Percentiles rank a stretch among this genome's conserved stretches.
These are phyloP conservation scores for Fringilla coelebs DNA, from an alignment of 2,797 vertebrate genomes.

Conservation along the genomic window DNA sequence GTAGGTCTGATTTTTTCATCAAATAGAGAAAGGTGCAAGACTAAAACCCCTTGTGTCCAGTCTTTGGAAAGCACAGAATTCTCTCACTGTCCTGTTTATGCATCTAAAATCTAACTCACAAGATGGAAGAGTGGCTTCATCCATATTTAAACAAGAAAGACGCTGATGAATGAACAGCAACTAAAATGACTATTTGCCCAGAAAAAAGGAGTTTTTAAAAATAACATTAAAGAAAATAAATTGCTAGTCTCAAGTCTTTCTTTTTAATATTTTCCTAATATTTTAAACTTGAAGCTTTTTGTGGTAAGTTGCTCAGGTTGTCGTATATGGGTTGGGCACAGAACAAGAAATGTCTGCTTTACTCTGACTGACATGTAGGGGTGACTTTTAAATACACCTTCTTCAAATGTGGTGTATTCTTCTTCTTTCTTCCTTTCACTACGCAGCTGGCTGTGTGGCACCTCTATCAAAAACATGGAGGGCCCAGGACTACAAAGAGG, in stretches of 20 bases:
- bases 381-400: neutral
- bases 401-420: neutral
- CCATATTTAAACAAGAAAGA: neutral
- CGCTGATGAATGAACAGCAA: neutral
- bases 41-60: neutral
- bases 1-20: neutral
- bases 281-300: neutral
- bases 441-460: neutral
- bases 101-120: neutral
- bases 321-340: neutral
- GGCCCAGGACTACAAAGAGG: conserved; percentile 16
- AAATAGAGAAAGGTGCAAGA: neutral
- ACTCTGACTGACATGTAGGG: neutral
- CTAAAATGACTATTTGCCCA: neutral
- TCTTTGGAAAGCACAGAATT: neutral
- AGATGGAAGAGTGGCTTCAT: neutral
- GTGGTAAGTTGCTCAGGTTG: neutral
- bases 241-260: neutral
- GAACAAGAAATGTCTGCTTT: neutral
- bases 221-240: neutral
- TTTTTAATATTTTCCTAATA: neutral
- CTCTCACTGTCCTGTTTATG: neutral
- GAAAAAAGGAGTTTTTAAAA: fast-evolving
- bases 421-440: neutral
- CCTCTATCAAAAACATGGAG: neutral